phyloP scores from a whole-genome alignment of 2,113 vertebrate genomes.

The Malurus melanocephalus region DNA sequence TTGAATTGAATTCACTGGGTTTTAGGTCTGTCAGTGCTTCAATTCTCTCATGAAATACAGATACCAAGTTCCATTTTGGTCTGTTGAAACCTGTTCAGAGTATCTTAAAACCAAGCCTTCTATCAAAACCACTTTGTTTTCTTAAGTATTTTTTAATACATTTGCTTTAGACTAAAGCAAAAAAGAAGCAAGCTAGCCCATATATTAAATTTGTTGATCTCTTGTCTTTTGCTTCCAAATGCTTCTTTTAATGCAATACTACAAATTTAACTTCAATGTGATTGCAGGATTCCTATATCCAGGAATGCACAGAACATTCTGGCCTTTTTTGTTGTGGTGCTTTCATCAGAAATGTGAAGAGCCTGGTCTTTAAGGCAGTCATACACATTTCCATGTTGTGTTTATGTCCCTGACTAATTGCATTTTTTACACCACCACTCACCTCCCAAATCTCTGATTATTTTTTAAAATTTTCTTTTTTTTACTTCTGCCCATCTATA shows the following conservation, averaged over 20 bases:
- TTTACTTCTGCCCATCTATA: background rate
- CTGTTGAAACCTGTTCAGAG: background rate
- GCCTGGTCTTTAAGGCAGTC: background rate
- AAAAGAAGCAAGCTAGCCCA: background rate
- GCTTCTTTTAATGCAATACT: background rate
- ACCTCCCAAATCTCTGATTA: rapidly evolving
- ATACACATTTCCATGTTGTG: background rate
- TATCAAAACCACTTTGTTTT: background rate
- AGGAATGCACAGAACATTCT: background rate
- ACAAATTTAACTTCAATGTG: background rate
- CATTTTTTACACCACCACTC: background rate
- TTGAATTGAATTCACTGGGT: background rate
- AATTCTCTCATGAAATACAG: background rate
- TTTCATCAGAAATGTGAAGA: background rate
- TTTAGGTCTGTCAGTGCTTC: background rate
- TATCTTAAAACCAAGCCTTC: background rate
- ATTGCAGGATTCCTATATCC: background rate
- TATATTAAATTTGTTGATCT: background rate
- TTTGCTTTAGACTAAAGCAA: background rate
- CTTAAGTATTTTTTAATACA: background rate
- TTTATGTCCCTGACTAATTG: background rate
- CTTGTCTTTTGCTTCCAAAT: background rate
- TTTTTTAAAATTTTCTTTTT: background rate
- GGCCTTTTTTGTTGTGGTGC: background rate
- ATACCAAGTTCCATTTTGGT: background rate